Conservation (phyloP, 2,888 invertebrate species). For the Apodemia mormo region DNA sequence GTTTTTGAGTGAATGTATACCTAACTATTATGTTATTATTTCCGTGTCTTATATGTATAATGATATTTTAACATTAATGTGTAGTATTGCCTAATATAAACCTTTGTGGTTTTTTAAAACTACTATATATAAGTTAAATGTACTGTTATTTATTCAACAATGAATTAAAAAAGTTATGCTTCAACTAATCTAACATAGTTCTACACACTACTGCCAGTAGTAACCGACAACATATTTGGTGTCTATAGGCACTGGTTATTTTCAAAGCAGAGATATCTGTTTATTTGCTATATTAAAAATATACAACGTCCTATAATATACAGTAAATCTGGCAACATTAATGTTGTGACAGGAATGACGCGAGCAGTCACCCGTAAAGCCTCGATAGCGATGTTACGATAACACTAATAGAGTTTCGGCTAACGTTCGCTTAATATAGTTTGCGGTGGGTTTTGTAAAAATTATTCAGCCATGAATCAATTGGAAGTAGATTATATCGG, state of each 20-base stretch:
- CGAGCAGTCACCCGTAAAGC: conserved; percentile 48
- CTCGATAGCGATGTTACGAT: conserved; percentile 52
- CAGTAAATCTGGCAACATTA: background rate
- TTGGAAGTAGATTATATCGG: conserved; percentile 1
- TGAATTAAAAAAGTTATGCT: too few species aligned
- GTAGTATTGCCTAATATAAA: too few species aligned
- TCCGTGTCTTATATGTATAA: too few species aligned
- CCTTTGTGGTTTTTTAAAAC: too few species aligned
- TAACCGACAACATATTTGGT: background rate
- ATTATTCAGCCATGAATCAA: conserved; percentile 15
- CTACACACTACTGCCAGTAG: too few species aligned
- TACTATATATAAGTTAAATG: too few species aligned
- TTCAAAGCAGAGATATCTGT: background rate
- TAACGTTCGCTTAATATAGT: conserved; percentile 46
- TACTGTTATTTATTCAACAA: too few species aligned
- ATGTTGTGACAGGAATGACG: conserved; percentile 42
- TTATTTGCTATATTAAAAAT: background rate
- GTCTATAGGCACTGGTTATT: too few species aligned
- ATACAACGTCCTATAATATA: background rate
- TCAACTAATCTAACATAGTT: too few species aligned
- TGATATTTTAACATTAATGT: too few species aligned
- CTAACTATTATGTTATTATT: too few species aligned
- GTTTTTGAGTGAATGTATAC: too few species aligned
- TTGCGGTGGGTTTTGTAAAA: conserved; percentile 20
- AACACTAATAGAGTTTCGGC: conserved; percentile 58